Base-by-base conservation (phyloP, 2,888 invertebrate genomes). In the Bruchidius siliquastri region DNA sequence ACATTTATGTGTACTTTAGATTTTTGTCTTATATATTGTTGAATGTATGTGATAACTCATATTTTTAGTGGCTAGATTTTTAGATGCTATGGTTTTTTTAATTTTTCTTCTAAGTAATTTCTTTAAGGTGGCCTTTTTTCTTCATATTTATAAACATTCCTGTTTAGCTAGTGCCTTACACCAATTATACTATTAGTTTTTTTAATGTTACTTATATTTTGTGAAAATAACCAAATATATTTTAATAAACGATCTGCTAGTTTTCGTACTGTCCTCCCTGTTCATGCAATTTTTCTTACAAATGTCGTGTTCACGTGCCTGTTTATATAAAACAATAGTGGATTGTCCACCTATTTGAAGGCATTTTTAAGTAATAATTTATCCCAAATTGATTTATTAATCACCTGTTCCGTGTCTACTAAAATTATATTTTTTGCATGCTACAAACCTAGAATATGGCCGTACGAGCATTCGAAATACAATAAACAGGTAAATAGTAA, bases 161-260 rank as follows among this genome's bases (percentile, higher is more conserved):
- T 76, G 75, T 76, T 77, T 75, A 76, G 76, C 76, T 75, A 72
- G 76, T 78, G 78, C 77, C 76, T 77, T 77, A 75, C 71, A 75
- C 74, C 73, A 73, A 78, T 72, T 74, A 75, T 76, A 76, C 72
- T 72, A 73, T 71, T 72, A 76, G 73, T 74, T 73, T 76, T 73
- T 76, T 73, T 76, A 76, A 74, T 74, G 70, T 74, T 76, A 73
- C 71, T 49, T 73, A 72, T 74, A 74, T 72, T 76, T 73, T 76
- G 76, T 76, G 74, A 76, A 76, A 73, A 76, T 71, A 74, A 75
- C 76, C 76, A 76, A 76, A 76, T 76, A 76, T 76, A 76, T 76
- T 73, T 76, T 76, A 74, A 74, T 49, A 49, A 49, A 49, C 49
- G 49, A 13, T 49, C 6, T 49, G 6, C 10, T 49, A 49, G 49